Conservation (phyloP, 35 echinoderm and acorn worm genomes). For the Lytechinus variegatus region DNA sequence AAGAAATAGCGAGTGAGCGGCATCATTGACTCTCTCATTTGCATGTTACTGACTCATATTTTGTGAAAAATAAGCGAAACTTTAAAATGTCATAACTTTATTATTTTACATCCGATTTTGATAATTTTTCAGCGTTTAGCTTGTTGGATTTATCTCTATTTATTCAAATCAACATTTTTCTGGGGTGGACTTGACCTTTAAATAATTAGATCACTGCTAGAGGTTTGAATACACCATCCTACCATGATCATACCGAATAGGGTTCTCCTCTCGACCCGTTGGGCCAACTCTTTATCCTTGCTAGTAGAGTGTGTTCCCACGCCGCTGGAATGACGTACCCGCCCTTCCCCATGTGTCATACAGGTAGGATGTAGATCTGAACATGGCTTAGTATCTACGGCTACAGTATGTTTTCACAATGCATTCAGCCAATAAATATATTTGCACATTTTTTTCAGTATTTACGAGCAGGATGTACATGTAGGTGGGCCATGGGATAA, state of each 20-base stretch:
- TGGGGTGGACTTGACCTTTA: too few species aligned
- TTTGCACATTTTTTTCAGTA: background rate
- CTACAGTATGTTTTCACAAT: background rate
- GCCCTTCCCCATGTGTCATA: constrained; percentile 25
- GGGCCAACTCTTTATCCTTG: background rate
- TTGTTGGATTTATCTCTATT: too few species aligned
- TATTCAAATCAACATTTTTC: too few species aligned
- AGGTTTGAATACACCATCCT: background rate
- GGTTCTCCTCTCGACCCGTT: background rate
- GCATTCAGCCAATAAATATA: constrained; percentile 5
- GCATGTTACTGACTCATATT: too few species aligned
- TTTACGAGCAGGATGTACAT: background rate
- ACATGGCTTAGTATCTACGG: background rate
- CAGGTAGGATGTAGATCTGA: background rate
- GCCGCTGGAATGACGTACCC: constrained; percentile 34
- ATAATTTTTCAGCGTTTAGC: too few species aligned
- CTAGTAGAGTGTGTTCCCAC: background rate
- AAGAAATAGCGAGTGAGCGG: too few species aligned
- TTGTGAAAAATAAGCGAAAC: too few species aligned
- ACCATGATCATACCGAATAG: constrained; percentile 16
- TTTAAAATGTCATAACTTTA: too few species aligned
- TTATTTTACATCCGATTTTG: too few species aligned
- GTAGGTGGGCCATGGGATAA: background rate
- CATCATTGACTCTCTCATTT: too few species aligned
- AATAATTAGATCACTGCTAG: too few species aligned